These are phyloP conservation scores for Plutella xylostella DNA, from an alignment of 2,888 invertebrate species.

Conservation along the genomic window DNA sequence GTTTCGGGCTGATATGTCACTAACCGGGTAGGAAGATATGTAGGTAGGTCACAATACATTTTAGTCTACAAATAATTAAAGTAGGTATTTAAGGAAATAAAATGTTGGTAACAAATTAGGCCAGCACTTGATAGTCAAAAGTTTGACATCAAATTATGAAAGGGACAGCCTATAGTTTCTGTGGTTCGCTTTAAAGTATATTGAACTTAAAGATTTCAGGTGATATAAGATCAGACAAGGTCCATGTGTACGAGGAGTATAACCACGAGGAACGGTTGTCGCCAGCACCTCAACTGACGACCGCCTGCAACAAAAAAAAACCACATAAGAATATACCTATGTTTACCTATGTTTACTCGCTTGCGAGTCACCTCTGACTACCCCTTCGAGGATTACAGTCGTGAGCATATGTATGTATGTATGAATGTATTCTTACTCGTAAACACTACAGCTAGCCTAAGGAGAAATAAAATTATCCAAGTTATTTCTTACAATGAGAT, in stretches of 20 bases:
- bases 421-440: too few relatives aligned
- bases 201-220: background rate
- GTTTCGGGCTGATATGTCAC: slow-evolving; percentile 35
- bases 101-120: background rate
- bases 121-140: background rate
- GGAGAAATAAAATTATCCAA: too few relatives aligned
- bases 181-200: background rate
- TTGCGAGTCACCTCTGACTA: too few relatives aligned
- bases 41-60: slow-evolving; percentile 24
- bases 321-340: too few relatives aligned
- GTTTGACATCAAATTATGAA: background rate
- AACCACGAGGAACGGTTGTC: slow-evolving; percentile 42
- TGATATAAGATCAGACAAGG: slow-evolving; percentile 29
- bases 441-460: too few relatives aligned
- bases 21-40: slow-evolving; percentile 44
- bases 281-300: slow-evolving; percentile 44
- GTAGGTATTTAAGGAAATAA: background rate
- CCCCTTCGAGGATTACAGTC: too few relatives aligned
- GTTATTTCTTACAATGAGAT: too few relatives aligned
- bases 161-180: background rate
- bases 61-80: background rate
- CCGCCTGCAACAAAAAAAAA: slow-evolving; percentile 47
- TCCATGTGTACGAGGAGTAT: slow-evolving; percentile 49
- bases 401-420: too few relatives aligned
- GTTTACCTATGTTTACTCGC: too few relatives aligned